Base-by-base conservation (phyloP, 2,113 vertebrate genomes). In the Catharus bicknelli region DNA sequence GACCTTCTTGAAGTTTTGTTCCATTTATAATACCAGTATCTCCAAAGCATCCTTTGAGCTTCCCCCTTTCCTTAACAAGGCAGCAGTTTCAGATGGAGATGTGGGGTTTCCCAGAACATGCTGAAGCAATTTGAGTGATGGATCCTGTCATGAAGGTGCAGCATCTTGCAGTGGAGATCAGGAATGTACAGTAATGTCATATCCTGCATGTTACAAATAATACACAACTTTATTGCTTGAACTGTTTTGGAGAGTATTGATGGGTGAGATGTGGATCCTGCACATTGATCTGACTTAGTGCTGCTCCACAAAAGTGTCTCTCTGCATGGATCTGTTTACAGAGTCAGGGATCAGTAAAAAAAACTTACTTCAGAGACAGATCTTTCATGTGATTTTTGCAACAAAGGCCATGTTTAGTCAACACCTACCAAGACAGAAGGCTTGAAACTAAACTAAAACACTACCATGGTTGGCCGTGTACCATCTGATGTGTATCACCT, bases 381-480 rank as follows among this genome's bases (percentile, higher is more conserved):
- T 51, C 43, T 85, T 76, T 61, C 13, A 11, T 42, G 18, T 70
- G 53, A 50, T 48, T 74, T 90, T 59, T 86, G 63, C 34, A 90
- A 62, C 32, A 63, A 75, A 86, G 59, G 6, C 3, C 18, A 8
- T 0, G 1, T 58, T 90, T 50, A 59, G 48, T 43, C 4, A 2
- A 27, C 50, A 73, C 50, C 74, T 87, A 58, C 66, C n/a, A 47
- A 85, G 50, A 40, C 1, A 4, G 50, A 58, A 54, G 38, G 26
- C 62, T 68, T 79, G 58, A 85, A 92, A 43, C 43, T 30, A 47
- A 90, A 54, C 22, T 63, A 8, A 87, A 94, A 42, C 36, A 45
- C 43, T 25, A 3, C 34, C 61, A 12, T 26, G 16, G n/a, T 21
- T 84, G 67, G 34, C 42, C 0, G 0, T 53, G 16, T 3, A 13